Evolutionary conservation across 30 jellyfish, hydroid and myxozoan genomes (phyloP).

Genomic region (Chrysaora quinquecirrha): DNA sequence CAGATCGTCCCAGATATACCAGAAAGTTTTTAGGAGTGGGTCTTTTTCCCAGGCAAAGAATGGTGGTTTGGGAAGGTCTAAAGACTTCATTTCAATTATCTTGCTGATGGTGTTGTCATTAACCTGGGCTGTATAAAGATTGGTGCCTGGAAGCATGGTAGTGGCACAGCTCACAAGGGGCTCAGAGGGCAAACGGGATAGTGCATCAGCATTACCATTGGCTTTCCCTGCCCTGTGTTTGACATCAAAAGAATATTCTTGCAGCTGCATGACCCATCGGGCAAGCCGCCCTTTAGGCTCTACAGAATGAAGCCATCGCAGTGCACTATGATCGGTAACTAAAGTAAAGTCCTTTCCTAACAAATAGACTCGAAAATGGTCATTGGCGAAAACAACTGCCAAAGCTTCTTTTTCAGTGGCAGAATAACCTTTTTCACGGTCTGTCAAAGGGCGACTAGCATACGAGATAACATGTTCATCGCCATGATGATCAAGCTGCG

Average conservation of each 20-base stretch:
- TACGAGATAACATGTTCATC: conserved; percentile 46
- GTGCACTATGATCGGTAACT: background rate
- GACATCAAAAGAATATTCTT: conserved; percentile 12
- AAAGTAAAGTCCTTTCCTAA: conserved; percentile 39
- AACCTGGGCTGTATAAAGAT: background rate
- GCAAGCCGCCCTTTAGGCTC: conserved; percentile 56
- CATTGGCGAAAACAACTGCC: conserved; percentile 47
- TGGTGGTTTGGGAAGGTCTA: background rate
- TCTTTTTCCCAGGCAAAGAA: conserved; percentile 2
- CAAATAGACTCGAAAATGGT: conserved; percentile 23
- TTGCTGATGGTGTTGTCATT: too few relatives aligned
- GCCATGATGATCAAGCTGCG: conserved; percentile 26
- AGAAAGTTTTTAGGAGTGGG: conserved; percentile 7
- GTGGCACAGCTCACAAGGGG: conserved; percentile 19
- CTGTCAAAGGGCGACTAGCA: conserved; percentile 50
- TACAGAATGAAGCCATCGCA: conserved; percentile 50
- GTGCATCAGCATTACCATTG: conserved; percentile 72
- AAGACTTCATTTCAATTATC: too few relatives aligned
- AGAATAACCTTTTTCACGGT: conserved; percentile 43
- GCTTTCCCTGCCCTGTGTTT: conserved; percentile 16
- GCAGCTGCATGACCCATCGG: conserved; percentile 43
- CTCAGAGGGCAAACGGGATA: conserved; percentile 39
- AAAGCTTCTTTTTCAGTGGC: conserved; percentile 61
- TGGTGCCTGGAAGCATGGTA: background rate
- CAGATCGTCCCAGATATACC: conserved; percentile 16